Evolutionary conservation across 2,888 invertebrate species (phyloP), one percentile per base, ranked within the genome.

Genomic region (Drosophila formosana): DNA sequence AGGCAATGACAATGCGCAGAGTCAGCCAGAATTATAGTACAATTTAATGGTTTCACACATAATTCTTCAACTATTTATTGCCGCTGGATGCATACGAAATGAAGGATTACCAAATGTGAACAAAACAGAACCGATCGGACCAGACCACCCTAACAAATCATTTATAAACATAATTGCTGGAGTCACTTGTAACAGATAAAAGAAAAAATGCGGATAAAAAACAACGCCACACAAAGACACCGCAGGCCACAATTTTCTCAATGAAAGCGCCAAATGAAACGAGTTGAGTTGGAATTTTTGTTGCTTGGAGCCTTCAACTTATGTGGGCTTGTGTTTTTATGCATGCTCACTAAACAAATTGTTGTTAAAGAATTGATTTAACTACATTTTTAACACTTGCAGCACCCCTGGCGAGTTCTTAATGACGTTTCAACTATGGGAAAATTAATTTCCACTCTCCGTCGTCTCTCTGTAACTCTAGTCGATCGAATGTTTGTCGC

Each of bases 101-200:
- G 73, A 80, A 86, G 89, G 85, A 88, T 81, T 88, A 68, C 50
- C 57, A 39, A 13, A 28, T 61, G 25, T n/a, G 52, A 50, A 34
- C 25, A 39, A 13, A 37, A 37, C 37, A n/a, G 34, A 34, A 45
- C 6, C 13, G 11, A 45, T 4, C 11, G n/a, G 8, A 45, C 6
- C 69, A 77, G 80, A 86, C 87, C 87, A 87, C 87, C 82, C 87
- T 62, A 84, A 86, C 87, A 87, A 86, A 84, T 84, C 76, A 87
- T 84, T 82, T 82, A 78, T 82, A 82, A 82, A 74, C 75, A 84
- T 83, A 86, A 84, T 83, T 83, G 82, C 45, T 67, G 32, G 26
- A 68, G 56, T 64, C 81, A 64, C 81, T 84, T 74, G 75, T 65
- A 49, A 25, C 6, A 55, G 63, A 81, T 67, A 71, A 68, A 72